Evolutionary conservation across 2,113 vertebrate species (phyloP), one percentile per base, ranked within the genome.

Genomic region (Amblyopsis rosae): DNA sequence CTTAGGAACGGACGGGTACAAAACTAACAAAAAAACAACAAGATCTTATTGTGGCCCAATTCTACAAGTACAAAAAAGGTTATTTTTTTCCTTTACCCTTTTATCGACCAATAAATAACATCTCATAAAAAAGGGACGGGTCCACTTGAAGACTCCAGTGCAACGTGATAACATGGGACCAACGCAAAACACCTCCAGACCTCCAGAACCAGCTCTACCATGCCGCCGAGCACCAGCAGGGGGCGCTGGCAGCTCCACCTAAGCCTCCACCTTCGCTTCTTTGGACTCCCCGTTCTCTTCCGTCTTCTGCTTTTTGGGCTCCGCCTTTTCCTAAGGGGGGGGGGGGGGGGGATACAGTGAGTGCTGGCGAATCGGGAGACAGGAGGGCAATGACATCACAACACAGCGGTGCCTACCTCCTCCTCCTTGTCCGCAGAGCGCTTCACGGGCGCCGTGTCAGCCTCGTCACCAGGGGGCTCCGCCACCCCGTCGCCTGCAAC

Each of bases 31-130:
- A 83, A 72, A 10, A 67, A 83, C 26, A 26, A 26, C 26, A 75
- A 74, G 75, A 82, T 87, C 80, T 89, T 70, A 75, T 75, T 67
- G 41, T 87, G 87, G 87, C 88, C 89, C 85, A 62, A 84, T 84
- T 91, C 80, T 82, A 91, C 86, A 88, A 86, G 83, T 85, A 85
- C 64, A 79, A 79, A 86, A 85, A 77, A 84, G 83, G 35, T 41
- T 8, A 0, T 41, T 41, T 41, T 8, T 41, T 41, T 41, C 6
- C 8, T 12, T 58, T 32, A 4, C 2, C 10, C 12, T 86, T 92
- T 91, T 90, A 88, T 90, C 87, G 86, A 93, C 92, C 92, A 94
- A 95, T 93, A 95, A 95, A 95, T 93, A 95, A 94, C 89, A 93
- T 92, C 90, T 90, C 88, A 91, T 87, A 89, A 91, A 90, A 87